Percentiles rank a stretch among this genome's conserved stretches.
phyloP scores from a whole-genome alignment of 1,140 invertebrate species.

The Paralvinella palmiformis region DNA sequence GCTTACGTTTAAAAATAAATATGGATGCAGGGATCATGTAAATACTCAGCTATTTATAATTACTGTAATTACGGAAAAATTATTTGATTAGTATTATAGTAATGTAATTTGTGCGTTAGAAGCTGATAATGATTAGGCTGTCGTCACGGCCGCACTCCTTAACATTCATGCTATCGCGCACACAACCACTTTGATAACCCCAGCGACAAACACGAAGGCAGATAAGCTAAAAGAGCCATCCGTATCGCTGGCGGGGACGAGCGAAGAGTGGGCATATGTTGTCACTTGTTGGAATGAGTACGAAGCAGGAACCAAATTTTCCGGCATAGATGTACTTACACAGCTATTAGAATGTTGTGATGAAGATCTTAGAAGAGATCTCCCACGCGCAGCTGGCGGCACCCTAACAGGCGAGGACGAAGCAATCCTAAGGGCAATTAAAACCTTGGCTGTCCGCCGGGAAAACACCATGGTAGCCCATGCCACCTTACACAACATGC shows the following conservation, averaged over 20 bases:
- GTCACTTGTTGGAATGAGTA: conserved; percentile 18
- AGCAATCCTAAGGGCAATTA: conserved; percentile 19
- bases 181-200: neutral
- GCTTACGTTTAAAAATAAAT: too few relatives aligned
- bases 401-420: conserved; percentile 17
- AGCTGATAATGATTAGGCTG: neutral
- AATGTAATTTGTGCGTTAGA: too few relatives aligned
- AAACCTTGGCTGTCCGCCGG: conserved; percentile 19
- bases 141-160: neutral
- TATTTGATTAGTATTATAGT: too few relatives aligned
- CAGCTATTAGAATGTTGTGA: conserved; percentile 28
- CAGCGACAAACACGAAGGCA: neutral
- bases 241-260: neutral
- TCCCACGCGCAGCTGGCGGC: conserved; percentile 21
- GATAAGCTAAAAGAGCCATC: neutral
- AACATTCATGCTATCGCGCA: neutral
- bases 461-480: conserved; percentile 26
- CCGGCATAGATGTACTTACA: conserved; percentile 15
- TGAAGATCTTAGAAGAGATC: conserved; percentile 18
- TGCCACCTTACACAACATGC: conserved; percentile 24
- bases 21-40: too few relatives aligned
- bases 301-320: conserved; percentile 17
- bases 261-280: conserved; percentile 8
- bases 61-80: too few relatives aligned
- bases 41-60: too few relatives aligned